Evolutionary conservation across 92 coral and sea anemone species (phyloP), one percentile per base, ranked within the genome.

Genomic region (Heliopora coerulea): DNA sequence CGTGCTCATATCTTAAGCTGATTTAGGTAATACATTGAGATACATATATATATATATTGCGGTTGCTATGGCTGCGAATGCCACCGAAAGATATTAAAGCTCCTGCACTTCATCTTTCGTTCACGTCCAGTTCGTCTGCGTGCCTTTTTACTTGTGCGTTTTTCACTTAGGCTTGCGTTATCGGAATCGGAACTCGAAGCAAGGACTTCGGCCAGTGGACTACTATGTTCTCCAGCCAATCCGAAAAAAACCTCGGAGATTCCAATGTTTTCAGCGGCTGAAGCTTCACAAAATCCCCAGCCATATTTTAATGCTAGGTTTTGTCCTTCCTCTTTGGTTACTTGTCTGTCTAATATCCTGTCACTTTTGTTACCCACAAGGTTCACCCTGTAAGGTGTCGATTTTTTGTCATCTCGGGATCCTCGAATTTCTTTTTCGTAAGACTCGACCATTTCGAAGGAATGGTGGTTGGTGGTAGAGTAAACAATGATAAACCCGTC

Each of bases 401-500:
- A 65, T 32, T 39, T 37, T 26, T 56, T 58, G 1, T 25, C 21
- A 20, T 80, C 86, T 59, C 85, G 90, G 56, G 87, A 81, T 54
- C 48, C 83, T 4, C 70, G 83, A 35, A 89, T 89, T 66, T 86
- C 80, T 21, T 83, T 78, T 32, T 81, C 84, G 82, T 76, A 86
- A 8, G 75, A 83, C 21, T 80, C 90, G 42, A 89, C 80, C 72
- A 83, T 84, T 49, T 77, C 70, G 68, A 83, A 89, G 46, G 88
- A 86, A 17, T 48, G 60, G 46, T 86, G 82, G 78, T 86, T 85
- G 5, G 86, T 59, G 50, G 81, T 75, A 65, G 96, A 89, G 67
- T 89, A 89, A 5, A 86, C 84, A n/a, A 89, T 54, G 60, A 89
- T 31, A 67, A 83, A 89, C 24, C 91, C 96, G 33, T 89, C 84